Percentiles rank a stretch among this genome's conserved stretches.
Evolutionary conservation across 2,888 invertebrate species (phyloP).

Genomic region (Andrena hattorfiana): DNA sequence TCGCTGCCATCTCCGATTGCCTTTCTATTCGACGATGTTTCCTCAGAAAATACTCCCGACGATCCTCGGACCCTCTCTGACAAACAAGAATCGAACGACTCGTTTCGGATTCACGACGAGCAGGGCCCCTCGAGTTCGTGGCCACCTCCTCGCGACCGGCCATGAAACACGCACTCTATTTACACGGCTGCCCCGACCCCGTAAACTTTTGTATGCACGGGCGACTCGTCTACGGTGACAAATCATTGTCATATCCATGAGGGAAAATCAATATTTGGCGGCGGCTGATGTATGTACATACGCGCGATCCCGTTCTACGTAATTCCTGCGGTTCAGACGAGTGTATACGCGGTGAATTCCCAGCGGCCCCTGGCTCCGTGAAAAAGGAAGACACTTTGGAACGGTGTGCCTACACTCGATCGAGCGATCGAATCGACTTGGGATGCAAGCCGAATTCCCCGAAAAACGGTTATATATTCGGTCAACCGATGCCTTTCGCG

Average conservation of each 20-base stretch:
- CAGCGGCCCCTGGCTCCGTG: conserved; percentile 38
- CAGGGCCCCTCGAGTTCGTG: conserved; percentile 8
- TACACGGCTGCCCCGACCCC: conserved; percentile 44
- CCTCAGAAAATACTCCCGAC: conserved; percentile 63
- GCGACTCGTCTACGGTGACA: conserved; percentile 75
- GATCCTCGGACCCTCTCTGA: conserved; percentile 14
- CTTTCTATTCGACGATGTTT: conserved; percentile 55
- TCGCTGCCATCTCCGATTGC: conserved; percentile 38
- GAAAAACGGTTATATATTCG: background rate
- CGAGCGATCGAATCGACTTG: conserved; percentile 15
- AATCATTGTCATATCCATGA: conserved; percentile 81
- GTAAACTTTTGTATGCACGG: conserved; percentile 41
- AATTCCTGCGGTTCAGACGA: conserved; percentile 64
- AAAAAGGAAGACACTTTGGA: conserved; percentile 14
- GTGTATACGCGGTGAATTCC: conserved; percentile 58
- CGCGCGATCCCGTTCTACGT: conserved; percentile 55
- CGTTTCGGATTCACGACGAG: conserved; percentile 47
- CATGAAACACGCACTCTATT: conserved; percentile 62
- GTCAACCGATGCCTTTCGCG: background rate
- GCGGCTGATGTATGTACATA: conserved; percentile 74
- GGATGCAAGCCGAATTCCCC: conserved; percentile 14
- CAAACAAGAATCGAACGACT: conserved; percentile 59
- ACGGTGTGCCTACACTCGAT: background rate
- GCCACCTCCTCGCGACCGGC: conserved; percentile 1
- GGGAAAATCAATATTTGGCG: conserved; percentile 83